phyloP scores from a whole-genome alignment of 2,888 invertebrate genomes.

The Cremastinae sp. region DNA sequence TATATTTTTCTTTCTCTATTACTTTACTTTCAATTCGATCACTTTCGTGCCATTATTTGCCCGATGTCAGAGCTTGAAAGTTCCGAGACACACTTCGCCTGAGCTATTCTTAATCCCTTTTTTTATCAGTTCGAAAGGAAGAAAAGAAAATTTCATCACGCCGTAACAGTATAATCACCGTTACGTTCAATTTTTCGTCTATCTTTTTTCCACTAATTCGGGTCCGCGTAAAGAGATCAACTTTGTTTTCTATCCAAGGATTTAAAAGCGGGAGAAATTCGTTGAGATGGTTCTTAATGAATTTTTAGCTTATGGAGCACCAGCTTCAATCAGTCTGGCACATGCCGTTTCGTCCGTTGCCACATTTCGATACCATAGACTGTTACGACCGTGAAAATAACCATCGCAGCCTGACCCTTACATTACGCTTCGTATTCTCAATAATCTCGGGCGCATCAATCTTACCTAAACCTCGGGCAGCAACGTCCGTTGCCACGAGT shows the following conservation, averaged over 20 bases:
- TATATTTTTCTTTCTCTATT: not conserved
- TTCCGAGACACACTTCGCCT: slow-evolving; percentile 39
- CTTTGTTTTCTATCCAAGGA: not conserved
- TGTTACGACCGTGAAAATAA: slow-evolving; percentile 75
- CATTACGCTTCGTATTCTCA: slow-evolving; percentile 69
- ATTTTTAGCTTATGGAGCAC: slow-evolving; percentile 64
- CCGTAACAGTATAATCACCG: no score
- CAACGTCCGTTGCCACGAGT: slow-evolving; percentile 86
- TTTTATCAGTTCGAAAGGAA: not conserved
- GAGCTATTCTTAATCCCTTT: slow-evolving; percentile 27
- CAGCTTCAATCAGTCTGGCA: slow-evolving; percentile 80
- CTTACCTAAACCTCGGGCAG: slow-evolving; percentile 84
- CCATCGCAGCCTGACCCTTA: slow-evolving; percentile 81
- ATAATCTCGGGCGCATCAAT: slow-evolving; percentile 61
- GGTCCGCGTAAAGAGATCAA: not conserved
- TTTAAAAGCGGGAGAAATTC: slow-evolving; percentile 6
- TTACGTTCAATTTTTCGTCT: no score
- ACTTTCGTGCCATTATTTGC: not conserved
- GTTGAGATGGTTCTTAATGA: slow-evolving; percentile 31
- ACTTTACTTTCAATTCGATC: not conserved
- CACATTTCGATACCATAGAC: slow-evolving; percentile 74
- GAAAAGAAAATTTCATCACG: slow-evolving; percentile 4
- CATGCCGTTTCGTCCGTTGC: slow-evolving; percentile 80
- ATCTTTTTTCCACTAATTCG: no score
- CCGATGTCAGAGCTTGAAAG: slow-evolving; percentile 39